Conservation (phyloP, 2,797 vertebrate species). For the Leucoraja ocellata region DNA sequence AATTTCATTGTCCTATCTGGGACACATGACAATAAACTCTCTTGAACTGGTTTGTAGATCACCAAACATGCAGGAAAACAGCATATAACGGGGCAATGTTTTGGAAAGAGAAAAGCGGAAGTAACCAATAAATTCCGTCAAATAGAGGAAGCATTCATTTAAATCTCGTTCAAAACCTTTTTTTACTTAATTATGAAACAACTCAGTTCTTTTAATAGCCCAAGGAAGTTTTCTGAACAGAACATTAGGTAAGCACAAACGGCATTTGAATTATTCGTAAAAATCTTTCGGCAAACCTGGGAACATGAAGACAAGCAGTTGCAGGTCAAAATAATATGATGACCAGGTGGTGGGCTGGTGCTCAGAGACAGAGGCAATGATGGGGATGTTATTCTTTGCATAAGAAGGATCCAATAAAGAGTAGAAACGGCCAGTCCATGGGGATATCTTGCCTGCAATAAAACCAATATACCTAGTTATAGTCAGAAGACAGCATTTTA, state of each 20-base stretch:
- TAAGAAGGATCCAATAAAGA: conserved; percentile 94
- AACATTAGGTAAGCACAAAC: background rate
- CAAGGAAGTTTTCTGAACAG: background rate
- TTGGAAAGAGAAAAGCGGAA: background rate
- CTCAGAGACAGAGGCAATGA: conserved; percentile 95
- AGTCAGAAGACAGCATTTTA: background rate
- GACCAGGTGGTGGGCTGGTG: conserved; percentile 99
- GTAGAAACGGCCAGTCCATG: conserved; percentile 96
- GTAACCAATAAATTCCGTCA: background rate
- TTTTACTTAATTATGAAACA: background rate
- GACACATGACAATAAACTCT: too few species aligned
- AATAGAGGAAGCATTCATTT: background rate
- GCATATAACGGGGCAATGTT: too few species aligned
- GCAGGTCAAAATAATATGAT: conserved; percentile 94
- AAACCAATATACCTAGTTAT: background rate
- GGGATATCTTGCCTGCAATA: conserved; percentile 84
- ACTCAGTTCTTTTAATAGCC: background rate
- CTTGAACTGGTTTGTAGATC: too few species aligned
- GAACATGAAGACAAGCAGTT: conserved; percentile 98
- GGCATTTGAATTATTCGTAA: background rate
- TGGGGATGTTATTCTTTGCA: conserved; percentile 97
- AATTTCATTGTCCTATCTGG: too few species aligned
- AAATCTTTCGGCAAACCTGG: conserved; percentile 60
- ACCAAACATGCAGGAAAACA: too few species aligned
- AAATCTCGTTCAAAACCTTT: background rate